Conservation (phyloP, 2,888 invertebrate genomes). For the Cremastinae sp. region DNA sequence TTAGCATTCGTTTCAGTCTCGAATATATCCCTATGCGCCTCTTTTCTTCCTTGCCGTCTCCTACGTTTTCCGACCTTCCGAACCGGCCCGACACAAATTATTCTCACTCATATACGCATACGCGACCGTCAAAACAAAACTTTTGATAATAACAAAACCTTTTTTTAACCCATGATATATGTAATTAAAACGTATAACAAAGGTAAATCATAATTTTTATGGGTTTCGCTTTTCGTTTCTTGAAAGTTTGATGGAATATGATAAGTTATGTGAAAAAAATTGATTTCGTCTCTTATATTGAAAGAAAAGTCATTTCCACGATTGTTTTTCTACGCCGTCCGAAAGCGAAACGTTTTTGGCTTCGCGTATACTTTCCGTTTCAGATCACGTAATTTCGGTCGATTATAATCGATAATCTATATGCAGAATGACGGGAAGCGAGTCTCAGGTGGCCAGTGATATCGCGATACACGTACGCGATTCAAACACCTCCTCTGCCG, state of each 20-base stretch:
- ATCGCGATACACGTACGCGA: neutral
- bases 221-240: too few relatives aligned
- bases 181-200: too few relatives aligned
- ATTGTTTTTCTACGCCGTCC: too few relatives aligned
- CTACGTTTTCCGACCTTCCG: neutral
- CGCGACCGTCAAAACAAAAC: neutral
- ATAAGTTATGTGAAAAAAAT: too few relatives aligned
- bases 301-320: too few relatives aligned
- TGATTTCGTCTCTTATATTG: too few relatives aligned
- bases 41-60: constrained; percentile 10
- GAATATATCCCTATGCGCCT: constrained; percentile 16
- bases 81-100: neutral
- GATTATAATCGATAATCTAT: constrained; percentile 20
- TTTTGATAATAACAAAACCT: too few relatives aligned
- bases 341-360: constrained; percentile 8
- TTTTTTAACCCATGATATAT: too few relatives aligned
- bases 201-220: too few relatives aligned
- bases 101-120: neutral
- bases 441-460: neutral
- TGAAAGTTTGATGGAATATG: too few relatives aligned
- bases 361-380: neutral
- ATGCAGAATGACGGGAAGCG: neutral
- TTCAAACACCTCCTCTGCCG: constrained; percentile 5
- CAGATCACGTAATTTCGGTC: neutral
- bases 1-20: constrained; percentile 64